These are phyloP conservation scores for Episyrphus balteatus DNA, from an alignment of 1,140 invertebrate species.

Conservation along the genomic window DNA sequence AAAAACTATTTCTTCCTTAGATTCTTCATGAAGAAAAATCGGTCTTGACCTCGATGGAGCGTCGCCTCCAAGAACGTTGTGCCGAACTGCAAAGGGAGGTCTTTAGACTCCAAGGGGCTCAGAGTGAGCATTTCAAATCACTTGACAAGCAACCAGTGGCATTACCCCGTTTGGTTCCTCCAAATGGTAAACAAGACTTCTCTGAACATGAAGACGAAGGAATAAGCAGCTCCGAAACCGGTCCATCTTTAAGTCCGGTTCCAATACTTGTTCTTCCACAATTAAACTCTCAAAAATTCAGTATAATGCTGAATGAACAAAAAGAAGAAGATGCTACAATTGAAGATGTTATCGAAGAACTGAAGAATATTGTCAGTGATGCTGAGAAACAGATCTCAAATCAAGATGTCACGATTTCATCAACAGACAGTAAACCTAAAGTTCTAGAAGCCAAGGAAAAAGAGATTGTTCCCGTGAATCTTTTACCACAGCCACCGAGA, in stretches of 20 bases:
- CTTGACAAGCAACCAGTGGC: constrained; percentile 30
- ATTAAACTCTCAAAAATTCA: constrained; percentile 36
- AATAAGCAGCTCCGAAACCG: constrained; percentile 65
- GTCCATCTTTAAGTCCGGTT: constrained; percentile 55
- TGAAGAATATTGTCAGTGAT: constrained; percentile 73
- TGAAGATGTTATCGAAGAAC: constrained; percentile 75
- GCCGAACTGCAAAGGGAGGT: constrained; percentile 53
- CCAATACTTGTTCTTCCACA: constrained; percentile 31
- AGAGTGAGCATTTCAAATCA: constrained; percentile 30
- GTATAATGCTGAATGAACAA: constrained; percentile 6
- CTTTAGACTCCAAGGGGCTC: constrained; percentile 30
- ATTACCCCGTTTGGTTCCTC: constrained; percentile 28
- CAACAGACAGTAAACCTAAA: constrained; percentile 23
- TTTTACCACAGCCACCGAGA: constrained; percentile 51
- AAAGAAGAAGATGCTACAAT: constrained; percentile 69
- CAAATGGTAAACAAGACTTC: constrained; percentile 39
- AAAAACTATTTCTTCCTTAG: constrained; percentile 32
- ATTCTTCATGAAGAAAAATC: constrained; percentile 70
- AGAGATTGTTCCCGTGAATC: constrained; percentile 50
- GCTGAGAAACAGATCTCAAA: constrained; percentile 56
- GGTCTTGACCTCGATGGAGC: constrained; percentile 60
- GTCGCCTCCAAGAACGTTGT: constrained; percentile 63
- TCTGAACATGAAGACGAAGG: constrained; percentile 75
- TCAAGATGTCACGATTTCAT: constrained; percentile 37
- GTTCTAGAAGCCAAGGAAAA: constrained; percentile 36